Evolutionary conservation across 1,140 invertebrate genomes (phyloP).

Genomic region (Paralvinella palmiformis): DNA sequence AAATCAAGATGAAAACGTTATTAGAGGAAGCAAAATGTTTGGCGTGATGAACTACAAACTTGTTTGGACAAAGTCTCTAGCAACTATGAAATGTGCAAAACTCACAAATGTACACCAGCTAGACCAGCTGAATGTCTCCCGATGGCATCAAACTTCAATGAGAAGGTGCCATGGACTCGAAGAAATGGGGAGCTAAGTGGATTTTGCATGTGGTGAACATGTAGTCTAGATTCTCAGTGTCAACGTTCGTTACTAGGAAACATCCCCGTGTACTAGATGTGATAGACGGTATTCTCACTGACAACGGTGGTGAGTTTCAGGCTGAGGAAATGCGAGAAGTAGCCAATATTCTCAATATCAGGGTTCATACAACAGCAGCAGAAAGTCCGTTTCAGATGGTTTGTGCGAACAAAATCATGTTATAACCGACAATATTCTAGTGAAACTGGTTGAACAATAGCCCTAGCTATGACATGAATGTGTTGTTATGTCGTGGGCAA

Average conservation of each 20-base stretch:
- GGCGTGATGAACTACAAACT: too few species aligned
- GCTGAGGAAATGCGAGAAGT: not conserved
- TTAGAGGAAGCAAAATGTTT: not conserved
- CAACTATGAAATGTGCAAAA: not conserved
- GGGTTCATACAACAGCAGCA: not conserved
- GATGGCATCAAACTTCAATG: not conserved
- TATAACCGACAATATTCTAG: not conserved
- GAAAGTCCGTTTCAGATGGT: not conserved
- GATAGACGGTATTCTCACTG: not conserved
- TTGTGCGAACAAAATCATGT: not conserved
- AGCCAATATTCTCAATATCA: not conserved
- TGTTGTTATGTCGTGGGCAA: slow-evolving; percentile 22
- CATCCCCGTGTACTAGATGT: not conserved
- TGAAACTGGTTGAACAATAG: slow-evolving; percentile 18
- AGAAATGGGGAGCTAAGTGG: not conserved
- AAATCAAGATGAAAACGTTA: not conserved
- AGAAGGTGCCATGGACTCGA: not conserved
- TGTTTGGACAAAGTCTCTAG: not conserved
- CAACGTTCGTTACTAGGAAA: not conserved
- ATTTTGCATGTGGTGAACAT: not conserved
- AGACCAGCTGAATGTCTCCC: not conserved
- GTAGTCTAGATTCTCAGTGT: not conserved
- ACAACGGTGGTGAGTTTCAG: not conserved
- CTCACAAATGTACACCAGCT: not conserved
- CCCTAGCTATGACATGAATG: not conserved